A percentile compares a stretch with the other conserved stretches of the same genome.
Evolutionary conservation across 2,113 vertebrate species (phyloP).

Genomic region (Zosterops lateralis): DNA sequence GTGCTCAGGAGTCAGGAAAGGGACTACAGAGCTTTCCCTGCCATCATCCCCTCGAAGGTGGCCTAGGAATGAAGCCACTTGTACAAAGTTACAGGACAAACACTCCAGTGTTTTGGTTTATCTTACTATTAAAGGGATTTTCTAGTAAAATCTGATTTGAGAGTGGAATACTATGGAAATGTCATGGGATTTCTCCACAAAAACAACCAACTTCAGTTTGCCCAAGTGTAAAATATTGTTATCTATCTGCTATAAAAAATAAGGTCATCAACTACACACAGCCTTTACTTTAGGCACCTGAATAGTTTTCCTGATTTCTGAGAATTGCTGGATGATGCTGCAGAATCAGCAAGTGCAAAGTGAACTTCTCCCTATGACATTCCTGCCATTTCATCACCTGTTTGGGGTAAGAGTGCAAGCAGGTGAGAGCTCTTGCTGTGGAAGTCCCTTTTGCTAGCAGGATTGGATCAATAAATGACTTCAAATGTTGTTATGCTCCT

Average conservation of each 20-base stretch:
- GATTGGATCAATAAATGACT: conserved; percentile 2
- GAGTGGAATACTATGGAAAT: not conserved
- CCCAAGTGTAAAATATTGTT: not conserved
- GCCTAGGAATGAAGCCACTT: not conserved
- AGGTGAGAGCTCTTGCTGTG: not conserved
- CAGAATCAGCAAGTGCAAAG: not conserved
- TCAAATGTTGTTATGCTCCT: not conserved
- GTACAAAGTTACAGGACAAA: not conserved
- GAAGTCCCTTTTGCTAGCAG: not conserved
- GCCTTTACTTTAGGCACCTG: not conserved
- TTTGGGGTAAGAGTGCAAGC: not conserved
- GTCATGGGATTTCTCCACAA: not conserved
- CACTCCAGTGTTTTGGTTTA: not conserved
- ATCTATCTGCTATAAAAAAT: not conserved
- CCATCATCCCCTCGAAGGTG: not conserved
- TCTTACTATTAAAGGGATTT: not conserved
- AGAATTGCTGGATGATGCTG: not conserved
- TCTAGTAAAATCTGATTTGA: not conserved
- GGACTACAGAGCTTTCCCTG: not conserved
- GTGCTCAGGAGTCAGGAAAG: not conserved
- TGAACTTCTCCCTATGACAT: not conserved
- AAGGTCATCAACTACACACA: not conserved
- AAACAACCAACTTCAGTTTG: not conserved
- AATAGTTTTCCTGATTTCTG: not conserved
- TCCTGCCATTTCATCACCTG: not conserved